phyloP scores from a whole-genome alignment of 2,888 invertebrate species.

The Matsumyia berberina region DNA sequence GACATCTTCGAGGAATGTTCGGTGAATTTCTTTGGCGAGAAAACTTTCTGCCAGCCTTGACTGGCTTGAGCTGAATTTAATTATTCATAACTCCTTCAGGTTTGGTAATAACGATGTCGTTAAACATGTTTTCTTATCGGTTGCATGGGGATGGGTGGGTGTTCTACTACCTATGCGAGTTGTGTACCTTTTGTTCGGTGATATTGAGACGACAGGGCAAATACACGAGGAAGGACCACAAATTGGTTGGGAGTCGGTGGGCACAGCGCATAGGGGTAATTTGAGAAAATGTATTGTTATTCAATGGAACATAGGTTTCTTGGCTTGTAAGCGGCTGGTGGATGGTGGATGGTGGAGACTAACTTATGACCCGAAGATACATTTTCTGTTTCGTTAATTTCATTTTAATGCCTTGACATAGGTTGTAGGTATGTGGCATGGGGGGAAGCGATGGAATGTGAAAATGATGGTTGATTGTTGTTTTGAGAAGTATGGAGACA shows the following conservation, averaged over 20 bases:
- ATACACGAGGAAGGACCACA: slow-evolving; percentile 31
- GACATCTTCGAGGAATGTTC: slow-evolving; percentile 67
- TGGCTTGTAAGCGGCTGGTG: slow-evolving; percentile 39
- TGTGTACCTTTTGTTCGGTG: slow-evolving; percentile 64
- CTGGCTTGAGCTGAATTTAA: slow-evolving; percentile 80
- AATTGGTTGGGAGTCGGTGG: slow-evolving; percentile 25
- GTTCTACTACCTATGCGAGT: slow-evolving; percentile 50
- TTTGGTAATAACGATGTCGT: slow-evolving; percentile 82
- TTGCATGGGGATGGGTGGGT: slow-evolving; percentile 8
- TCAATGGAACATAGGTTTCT: slow-evolving; percentile 70
- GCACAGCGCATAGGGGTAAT: slow-evolving; percentile 63
- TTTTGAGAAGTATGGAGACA: too few relatives aligned
- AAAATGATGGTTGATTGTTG: too few relatives aligned
- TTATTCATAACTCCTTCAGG: slow-evolving; percentile 83
- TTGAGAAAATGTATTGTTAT: slow-evolving; percentile 68
- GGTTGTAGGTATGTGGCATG: neutral
- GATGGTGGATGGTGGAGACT: neutral
- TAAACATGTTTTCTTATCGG: slow-evolving; percentile 83
- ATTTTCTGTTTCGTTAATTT: slow-evolving; percentile 66
- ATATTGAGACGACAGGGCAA: slow-evolving; percentile 64
- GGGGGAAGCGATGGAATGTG: too few relatives aligned
- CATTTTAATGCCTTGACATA: slow-evolving; percentile 49
- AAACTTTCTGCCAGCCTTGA: slow-evolving; percentile 66
- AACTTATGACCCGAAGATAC: slow-evolving; percentile 67
- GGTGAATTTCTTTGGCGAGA: slow-evolving; percentile 42